Evolutionary conservation across 37 sponge, comb jelly and placozoan species (phyloP).

Genomic region (Haliclona indistincta): DNA sequence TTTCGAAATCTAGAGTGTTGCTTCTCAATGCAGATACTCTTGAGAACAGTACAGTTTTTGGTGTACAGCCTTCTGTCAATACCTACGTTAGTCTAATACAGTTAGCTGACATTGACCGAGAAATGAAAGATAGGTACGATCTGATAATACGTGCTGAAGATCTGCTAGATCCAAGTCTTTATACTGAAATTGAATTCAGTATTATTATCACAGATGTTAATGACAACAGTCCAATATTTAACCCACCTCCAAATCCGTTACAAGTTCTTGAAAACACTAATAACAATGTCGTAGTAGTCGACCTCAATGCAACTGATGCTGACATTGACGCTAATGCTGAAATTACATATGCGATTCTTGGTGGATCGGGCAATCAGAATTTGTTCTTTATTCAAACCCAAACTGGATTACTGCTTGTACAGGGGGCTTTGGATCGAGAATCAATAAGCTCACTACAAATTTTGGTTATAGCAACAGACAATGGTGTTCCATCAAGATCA

Average conservation of each 20-base stretch:
- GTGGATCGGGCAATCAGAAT: conserved; percentile 6
- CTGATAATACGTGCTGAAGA: conserved; percentile 44
- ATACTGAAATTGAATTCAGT: neutral
- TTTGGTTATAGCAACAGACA: conserved; percentile 48
- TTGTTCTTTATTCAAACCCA: conserved; percentile 5
- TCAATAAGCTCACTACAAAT: conserved; percentile 1
- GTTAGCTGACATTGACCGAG: conserved; percentile 35
- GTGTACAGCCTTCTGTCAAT: neutral
- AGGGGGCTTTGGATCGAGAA: conserved; percentile 36
- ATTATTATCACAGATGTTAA: conserved; percentile 43
- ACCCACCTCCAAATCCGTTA: neutral
- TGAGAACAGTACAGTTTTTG: neutral
- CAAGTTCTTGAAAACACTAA: neutral
- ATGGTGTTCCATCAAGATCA: neutral
- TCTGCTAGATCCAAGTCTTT: conserved; percentile 24
- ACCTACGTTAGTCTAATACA: neutral
- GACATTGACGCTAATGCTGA: conserved; percentile 29
- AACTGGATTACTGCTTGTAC: conserved; percentile 25
- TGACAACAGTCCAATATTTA: conserved; percentile 71
- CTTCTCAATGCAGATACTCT: neutral
- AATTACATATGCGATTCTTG: conserved; percentile 30
- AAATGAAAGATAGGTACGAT: conserved; percentile 20
- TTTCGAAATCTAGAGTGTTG: neutral
- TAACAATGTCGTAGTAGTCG: neutral
- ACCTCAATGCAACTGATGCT: conserved; percentile 23